These are phyloP conservation scores for Drosophila leontia DNA, from an alignment of 1,140 invertebrate species.

Conservation along the genomic window DNA sequence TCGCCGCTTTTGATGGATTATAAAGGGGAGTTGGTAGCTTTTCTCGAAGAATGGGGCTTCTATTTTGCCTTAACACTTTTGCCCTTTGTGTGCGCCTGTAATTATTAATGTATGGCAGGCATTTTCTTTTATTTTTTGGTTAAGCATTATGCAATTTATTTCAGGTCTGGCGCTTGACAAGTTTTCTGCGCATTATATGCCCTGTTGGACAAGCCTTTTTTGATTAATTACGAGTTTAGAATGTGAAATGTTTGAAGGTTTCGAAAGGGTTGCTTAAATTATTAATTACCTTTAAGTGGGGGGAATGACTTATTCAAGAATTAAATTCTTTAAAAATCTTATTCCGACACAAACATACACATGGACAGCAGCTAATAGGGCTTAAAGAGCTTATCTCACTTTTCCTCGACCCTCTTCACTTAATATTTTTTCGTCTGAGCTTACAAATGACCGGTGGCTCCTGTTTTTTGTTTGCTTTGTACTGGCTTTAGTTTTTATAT, in stretches of 20 bases:
- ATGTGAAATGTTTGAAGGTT: constrained; percentile 28
- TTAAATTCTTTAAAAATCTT: background rate
- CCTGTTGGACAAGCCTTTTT: constrained; percentile 60
- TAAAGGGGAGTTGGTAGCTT: constrained; percentile 44
- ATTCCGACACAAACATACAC: constrained; percentile 14
- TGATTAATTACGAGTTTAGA: constrained; percentile 64
- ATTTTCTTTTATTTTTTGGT: constrained; percentile 33
- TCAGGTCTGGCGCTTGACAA: constrained; percentile 68
- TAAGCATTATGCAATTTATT: constrained; percentile 73
- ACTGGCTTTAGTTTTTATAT: constrained; percentile 78
- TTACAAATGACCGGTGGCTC: constrained; percentile 61
- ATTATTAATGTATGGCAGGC: constrained; percentile 59
- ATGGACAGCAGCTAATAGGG: constrained; percentile 53
- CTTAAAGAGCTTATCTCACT: constrained; percentile 78
- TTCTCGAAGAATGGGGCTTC: constrained; percentile 10
- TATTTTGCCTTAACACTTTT: constrained; percentile 72
- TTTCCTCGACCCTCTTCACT: constrained; percentile 27
- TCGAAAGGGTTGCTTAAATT: constrained; percentile 11
- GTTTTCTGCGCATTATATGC: constrained; percentile 69
- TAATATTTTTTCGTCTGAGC: constrained; percentile 45
- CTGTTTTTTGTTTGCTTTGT: constrained; percentile 49
- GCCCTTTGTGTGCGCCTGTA: constrained; percentile 65
- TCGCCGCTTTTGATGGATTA: constrained; percentile 79
- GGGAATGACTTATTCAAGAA: background rate
- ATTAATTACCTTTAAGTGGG: constrained; percentile 23